Evolutionary conservation across 35 echinoderm and acorn worm species (phyloP).

Genomic region (Apostichopus japonicus): DNA sequence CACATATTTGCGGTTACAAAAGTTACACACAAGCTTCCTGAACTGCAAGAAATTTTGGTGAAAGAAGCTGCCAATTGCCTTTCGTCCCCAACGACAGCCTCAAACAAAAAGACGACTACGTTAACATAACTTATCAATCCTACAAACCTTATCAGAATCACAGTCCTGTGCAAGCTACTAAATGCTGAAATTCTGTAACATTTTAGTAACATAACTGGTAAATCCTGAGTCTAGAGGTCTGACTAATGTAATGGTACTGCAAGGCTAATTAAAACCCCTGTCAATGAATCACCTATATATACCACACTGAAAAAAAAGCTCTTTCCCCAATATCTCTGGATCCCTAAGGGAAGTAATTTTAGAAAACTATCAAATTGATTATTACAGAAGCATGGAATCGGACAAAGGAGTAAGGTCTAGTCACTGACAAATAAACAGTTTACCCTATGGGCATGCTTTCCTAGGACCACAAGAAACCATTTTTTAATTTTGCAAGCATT

Average conservation of each 20-base stretch:
- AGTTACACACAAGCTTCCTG: too few relatives aligned
- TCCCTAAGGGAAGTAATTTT: conserved; percentile 33
- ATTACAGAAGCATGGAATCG: conserved; percentile 21
- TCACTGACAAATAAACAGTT: conserved; percentile 13
- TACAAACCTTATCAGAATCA: too few relatives aligned
- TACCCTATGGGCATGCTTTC: conserved; percentile 23
- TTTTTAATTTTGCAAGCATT: conserved; percentile 35
- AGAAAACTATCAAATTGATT: conserved; percentile 32
- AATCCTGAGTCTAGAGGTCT: too few relatives aligned
- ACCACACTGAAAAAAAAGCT: conserved; percentile 9
- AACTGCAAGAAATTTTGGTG: too few relatives aligned
- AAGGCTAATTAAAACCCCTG: conserved; percentile 1
- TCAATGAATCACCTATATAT: conserved; percentile 30
- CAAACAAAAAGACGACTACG: too few relatives aligned
- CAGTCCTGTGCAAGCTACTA: too few relatives aligned
- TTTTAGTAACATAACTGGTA: too few relatives aligned
- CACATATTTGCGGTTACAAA: too few relatives aligned
- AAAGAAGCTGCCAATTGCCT: too few relatives aligned
- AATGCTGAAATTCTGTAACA: too few relatives aligned
- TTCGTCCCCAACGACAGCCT: too few relatives aligned
- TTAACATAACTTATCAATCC: too few relatives aligned
- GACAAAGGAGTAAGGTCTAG: not conserved
- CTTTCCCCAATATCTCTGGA: not conserved
- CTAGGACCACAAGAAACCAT: conserved; percentile 14
- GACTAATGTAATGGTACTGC: not conserved